phyloP scores from a whole-genome alignment of 2,888 invertebrate species.

The Tuberolachnus salignus region DNA sequence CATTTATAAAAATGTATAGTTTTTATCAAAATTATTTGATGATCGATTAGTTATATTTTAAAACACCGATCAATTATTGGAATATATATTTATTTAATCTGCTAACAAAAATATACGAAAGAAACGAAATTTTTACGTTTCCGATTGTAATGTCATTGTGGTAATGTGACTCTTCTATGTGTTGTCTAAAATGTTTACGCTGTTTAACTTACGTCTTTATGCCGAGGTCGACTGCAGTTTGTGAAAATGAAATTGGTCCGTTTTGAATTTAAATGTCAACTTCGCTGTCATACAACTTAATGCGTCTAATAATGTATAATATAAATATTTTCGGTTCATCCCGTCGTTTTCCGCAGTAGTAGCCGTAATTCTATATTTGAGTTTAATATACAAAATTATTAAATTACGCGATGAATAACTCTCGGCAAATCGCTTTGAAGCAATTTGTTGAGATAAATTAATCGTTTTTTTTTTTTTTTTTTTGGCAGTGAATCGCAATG shows the following conservation, averaged over 20 bases:
- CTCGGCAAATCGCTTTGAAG: background rate
- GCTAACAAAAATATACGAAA: too few relatives aligned
- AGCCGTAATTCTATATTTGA: background rate
- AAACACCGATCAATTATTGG: too few relatives aligned
- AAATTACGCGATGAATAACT: constrained; percentile 20
- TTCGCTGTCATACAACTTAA: background rate
- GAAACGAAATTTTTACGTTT: too few relatives aligned
- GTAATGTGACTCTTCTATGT: background rate
- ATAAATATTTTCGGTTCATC: background rate
- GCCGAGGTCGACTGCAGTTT: background rate
- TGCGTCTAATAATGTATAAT: background rate
- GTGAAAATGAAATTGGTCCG: background rate
- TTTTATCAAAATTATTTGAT: too few relatives aligned
- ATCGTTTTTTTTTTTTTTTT: too few relatives aligned
- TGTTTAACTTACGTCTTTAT: background rate
- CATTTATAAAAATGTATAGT: too few relatives aligned
- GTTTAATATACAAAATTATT: constrained; percentile 24
- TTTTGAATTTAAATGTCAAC: constrained; percentile 18
- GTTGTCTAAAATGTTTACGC: background rate
- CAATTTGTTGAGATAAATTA: constrained; percentile 22
- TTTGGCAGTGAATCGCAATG: constrained; percentile 7
- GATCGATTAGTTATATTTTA: too few relatives aligned
- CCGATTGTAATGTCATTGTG: background rate
- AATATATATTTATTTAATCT: too few relatives aligned
- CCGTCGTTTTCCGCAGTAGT: constrained; percentile 3